Base-by-base conservation (phyloP, 2,113 vertebrate species). In the Progne subis region DNA sequence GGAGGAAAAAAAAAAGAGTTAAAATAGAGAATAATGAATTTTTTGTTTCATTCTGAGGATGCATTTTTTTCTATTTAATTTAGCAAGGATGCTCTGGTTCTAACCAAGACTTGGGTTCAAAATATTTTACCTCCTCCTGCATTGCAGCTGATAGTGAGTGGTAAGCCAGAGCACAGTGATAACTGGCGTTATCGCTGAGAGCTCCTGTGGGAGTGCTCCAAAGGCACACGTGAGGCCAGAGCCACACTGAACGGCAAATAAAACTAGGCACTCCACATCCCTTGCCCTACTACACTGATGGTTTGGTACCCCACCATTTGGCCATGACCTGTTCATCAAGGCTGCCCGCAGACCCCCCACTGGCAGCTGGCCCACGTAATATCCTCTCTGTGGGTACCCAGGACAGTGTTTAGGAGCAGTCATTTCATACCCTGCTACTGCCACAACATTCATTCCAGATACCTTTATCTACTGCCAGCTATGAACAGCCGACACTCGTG, bases 361-460 rank as follows among this genome's bases (percentile, higher is more conserved):
- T 3, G 41, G 14, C 41, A 57, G 50, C n/a, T 20, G 39, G 9
- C 20, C 72, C 31, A 9, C 1, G 1, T 5, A 5, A n/a, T 1
- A 3, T 43, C 63, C 26, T 64, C 12, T 29, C 75, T 1, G 9
- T 4, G 26, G 50, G 32, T 28, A 65, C 29, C 2, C 0, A 34
- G 43, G 18, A 26, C 7, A 15, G 8, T 7, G 29, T 15, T 63
- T 14, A 67, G 13, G 31, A 82, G 8, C 19, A 53, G 61, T 10
- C 4, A 11, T 19, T 53, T 32, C 55, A 26, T 18, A 63, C 1
- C 31, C 43, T 0, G 0, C 5, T 56, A 81, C 43, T 34, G 39
- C 18, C 60, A 19, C 37, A 50, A 50, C 11, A 34, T 37, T 63
- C 28, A 16, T 52, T 75, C 50, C 24, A 81, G 34, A 20, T 5